Evolutionary conservation across 2,888 invertebrate genomes (phyloP).

Genomic region (Yponomeuta plumbellus): DNA sequence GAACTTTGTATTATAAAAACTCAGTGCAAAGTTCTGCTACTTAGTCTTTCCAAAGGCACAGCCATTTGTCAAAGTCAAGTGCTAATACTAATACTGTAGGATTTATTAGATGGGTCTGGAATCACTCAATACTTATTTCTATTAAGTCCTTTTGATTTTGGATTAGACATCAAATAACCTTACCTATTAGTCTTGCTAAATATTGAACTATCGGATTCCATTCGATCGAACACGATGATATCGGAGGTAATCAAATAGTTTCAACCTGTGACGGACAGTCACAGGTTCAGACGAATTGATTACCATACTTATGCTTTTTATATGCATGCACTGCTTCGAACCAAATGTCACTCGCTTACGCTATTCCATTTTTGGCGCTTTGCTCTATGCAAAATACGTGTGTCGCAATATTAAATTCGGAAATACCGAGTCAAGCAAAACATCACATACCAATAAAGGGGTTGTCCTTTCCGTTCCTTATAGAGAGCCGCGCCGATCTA

Average conservation of each 20-base stretch:
- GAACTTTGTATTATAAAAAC: background rate
- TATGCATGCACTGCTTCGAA: background rate
- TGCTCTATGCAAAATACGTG: too few relatives aligned
- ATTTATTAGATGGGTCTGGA: too few relatives aligned
- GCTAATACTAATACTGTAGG: too few relatives aligned
- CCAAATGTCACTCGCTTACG: background rate
- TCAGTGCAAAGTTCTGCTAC: background rate
- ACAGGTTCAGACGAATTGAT: too few relatives aligned
- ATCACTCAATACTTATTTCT: background rate
- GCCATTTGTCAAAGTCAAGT: background rate
- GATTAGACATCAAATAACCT: background rate
- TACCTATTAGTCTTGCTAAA: background rate
- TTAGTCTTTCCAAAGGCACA: background rate
- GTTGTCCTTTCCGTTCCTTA: constrained; percentile 69
- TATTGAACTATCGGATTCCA: background rate
- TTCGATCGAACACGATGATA: background rate
- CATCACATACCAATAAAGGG: constrained; percentile 53
- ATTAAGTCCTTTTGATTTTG: background rate
- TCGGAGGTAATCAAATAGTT: background rate
- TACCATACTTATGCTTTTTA: too few relatives aligned
- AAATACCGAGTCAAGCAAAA: background rate
- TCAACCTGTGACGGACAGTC: background rate
- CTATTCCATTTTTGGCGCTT: too few relatives aligned
- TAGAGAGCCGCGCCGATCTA: constrained; percentile 54
- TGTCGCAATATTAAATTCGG: too few relatives aligned